phyloP scores from a whole-genome alignment of 2,113 vertebrate genomes.

The Peromyscus californicus region DNA sequence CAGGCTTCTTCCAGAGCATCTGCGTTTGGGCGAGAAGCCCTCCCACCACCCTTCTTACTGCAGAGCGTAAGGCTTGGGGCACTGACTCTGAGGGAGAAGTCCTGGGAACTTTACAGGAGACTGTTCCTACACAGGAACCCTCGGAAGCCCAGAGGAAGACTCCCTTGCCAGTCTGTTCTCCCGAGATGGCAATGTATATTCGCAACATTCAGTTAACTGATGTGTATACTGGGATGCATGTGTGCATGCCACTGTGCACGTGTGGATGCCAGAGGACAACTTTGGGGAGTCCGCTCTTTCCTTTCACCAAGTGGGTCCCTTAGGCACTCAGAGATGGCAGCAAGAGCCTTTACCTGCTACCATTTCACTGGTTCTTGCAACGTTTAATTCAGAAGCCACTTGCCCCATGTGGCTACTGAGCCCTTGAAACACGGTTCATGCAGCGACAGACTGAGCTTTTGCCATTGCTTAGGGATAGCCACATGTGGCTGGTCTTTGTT shows the following conservation, averaged over 20 bases:
- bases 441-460: neutral
- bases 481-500: neutral
- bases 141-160: neutral
- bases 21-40: neutral
- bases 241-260: neutral
- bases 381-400: neutral
- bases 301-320: neutral
- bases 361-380: neutral
- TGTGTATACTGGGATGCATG: too few relatives aligned
- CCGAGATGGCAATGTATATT: neutral
- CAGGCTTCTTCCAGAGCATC: neutral
- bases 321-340: neutral
- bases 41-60: neutral
- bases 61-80: neutral
- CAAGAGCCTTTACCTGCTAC: neutral
- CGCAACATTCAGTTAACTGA: neutral
- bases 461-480: neutral
- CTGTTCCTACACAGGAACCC: fast-evolving
- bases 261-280: neutral
- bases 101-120: neutral
- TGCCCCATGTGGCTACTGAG: neutral
- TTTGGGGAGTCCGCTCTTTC: neutral
- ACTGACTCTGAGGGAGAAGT: neutral
- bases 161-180: neutral
- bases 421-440: neutral